Base-by-base conservation (phyloP, 2,113 vertebrate species). In the Campylorhamphus procurvoides region DNA sequence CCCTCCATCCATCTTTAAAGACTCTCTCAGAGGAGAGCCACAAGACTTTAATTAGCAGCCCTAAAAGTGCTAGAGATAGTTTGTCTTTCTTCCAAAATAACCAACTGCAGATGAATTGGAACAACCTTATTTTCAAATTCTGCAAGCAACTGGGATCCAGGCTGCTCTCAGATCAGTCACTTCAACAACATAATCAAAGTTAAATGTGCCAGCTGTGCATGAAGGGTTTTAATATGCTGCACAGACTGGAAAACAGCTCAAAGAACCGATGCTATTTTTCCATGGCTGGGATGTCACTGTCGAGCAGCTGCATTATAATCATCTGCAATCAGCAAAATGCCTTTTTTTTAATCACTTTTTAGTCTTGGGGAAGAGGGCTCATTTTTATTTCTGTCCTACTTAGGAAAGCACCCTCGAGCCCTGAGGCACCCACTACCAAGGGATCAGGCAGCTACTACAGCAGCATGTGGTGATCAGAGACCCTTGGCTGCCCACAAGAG, bases 141-240 rank as follows among this genome's bases (percentile, higher is more conserved):
- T 91, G 72, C 68, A 84, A 81, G 90, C 85, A 53, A 85, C 64
- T 16, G 42, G 83, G 82, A 94, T 83, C 35, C 85, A 92, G 90
- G 76, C 90, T 72, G 85, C 83, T 80, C 92, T 74, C 85, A 16
- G 39, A 96, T 86, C 92, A 86, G 85, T 84, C 92, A 85, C 85
- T 96, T 86, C 69, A 83, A 67, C 90, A 91, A 59, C 82, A 39
- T 35, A 87, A 96, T 89, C 87, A 76, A 87, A 94, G 85, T 69
- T 93, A 87, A 87, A 91, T 66, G 68, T 74, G 82, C 85, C 94
- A 94, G 87, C 96, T 97, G 92, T 81, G 92, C 90, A 71, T 37
- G 68, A 73, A 92, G 79, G 75, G 69, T 67, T 95, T 88, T 77
- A 88, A 88, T 60, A 86, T 1, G 2, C 87, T 84, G 79, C 78